Conservation (phyloP, 2,113 vertebrate species). For the Lipotes vexillifer region DNA sequence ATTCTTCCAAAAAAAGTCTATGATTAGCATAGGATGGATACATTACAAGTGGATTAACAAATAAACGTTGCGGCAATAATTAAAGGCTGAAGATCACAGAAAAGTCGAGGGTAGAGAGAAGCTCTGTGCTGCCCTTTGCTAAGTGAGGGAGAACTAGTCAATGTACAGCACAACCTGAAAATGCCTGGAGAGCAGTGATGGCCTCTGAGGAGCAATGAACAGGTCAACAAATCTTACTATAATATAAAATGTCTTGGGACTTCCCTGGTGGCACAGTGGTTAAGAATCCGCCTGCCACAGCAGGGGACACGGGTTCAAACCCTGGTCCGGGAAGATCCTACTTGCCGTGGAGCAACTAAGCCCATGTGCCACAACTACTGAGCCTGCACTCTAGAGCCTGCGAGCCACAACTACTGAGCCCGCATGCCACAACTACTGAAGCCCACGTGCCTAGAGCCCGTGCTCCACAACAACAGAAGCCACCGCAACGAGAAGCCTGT, state of each 20-base stretch:
- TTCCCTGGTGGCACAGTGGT: too few species aligned
- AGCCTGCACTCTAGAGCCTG: too few species aligned
- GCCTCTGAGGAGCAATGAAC: background rate
- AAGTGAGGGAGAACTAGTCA: background rate
- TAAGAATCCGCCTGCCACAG: too few species aligned
- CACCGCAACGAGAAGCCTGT: too few species aligned
- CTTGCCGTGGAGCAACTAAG: too few species aligned
- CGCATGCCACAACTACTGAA: too few species aligned
- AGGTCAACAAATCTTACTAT: background rate
- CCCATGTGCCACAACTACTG: too few species aligned
- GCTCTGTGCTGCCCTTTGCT: background rate
- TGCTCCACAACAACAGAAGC: too few species aligned
- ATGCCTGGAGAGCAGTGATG: background rate
- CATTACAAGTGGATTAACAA: background rate
- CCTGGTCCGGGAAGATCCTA: too few species aligned
- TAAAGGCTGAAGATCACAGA: background rate
- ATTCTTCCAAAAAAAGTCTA: background rate
- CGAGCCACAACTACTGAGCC: too few species aligned
- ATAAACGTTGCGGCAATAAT: background rate
- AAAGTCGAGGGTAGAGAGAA: background rate
- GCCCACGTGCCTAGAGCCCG: too few species aligned
- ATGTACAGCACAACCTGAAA: background rate
- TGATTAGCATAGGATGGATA: background rate
- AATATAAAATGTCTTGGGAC: background rate
- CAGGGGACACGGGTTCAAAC: too few species aligned